Evolutionary conservation across 2,113 vertebrate genomes (phyloP), one percentile per base, ranked within the genome.

Genomic region (Vimba vimba): DNA sequence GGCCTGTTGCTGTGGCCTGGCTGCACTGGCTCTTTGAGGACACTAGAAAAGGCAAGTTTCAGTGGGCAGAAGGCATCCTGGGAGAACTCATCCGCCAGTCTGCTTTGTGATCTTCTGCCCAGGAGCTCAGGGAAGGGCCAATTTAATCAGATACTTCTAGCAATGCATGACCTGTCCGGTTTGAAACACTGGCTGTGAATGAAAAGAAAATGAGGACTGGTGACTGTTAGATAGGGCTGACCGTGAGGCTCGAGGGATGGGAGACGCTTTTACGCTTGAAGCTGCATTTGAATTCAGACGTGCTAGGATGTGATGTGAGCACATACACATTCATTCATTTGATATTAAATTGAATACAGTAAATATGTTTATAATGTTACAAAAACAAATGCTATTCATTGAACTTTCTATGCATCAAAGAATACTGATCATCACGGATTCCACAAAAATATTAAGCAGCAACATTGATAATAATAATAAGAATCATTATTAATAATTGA

Each of bases 21-120:
- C 77, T 73, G 47, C 33, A 4, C n/a, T 75, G 68, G 19, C 23
- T 52, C 77, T 79, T 55, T 39, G 36, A 13, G 30, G 77, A 79
- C 19, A 79, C n/a, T 43, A 86, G 86, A 82, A 68, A 75, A 43
- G 87, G 85, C 82, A 36, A 86, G 82, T 89, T 91, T 89, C 89
- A 92, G 81, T 84, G 55, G 83, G 89, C 90, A 68, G 87, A 57
- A 88, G 85, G 87, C 87, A 93, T 92, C 93, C 88, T 81, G 90
- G 91, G 92, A 91, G 83, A 90, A 90, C 90, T 91, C 90, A 91
- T 90, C 90, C 91, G 91, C 89, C 88, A 92, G 91, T 90, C 92
- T 86, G 91, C 91, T 91, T 92, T 93, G 91, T 95, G 93, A 95
- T 95, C 93, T 92, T 89, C 91, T 95, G 94, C 93, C 93, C 93